Conservation (phyloP, 92 coral and sea anemone species). For the Muricea muricata region DNA sequence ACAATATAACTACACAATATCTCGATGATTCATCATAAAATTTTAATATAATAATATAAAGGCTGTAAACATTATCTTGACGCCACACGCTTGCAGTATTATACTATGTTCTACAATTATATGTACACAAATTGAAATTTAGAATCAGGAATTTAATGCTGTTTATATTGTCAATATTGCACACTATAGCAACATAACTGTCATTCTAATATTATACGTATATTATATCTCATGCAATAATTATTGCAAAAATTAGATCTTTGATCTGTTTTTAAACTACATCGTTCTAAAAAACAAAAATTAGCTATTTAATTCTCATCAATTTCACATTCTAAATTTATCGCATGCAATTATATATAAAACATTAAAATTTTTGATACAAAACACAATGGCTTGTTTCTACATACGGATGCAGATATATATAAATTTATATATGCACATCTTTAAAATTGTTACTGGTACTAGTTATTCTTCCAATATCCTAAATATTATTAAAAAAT, state of each 20-base stretch:
- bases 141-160: slow-evolving; percentile 23
- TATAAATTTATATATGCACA: not conserved
- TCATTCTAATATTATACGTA: not conserved
- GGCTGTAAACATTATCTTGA: slow-evolving; percentile 37
- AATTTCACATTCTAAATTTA: slow-evolving; percentile 29
- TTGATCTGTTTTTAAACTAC: slow-evolving; percentile 33
- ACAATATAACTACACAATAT: not conserved
- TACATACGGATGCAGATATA: not conserved
- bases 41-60: slow-evolving; percentile 37
- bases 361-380: slow-evolving; percentile 10
- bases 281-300: slow-evolving; percentile 10
- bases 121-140: slow-evolving; percentile 40
- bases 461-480: not conserved
- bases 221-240: not conserved
- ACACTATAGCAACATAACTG: slow-evolving; percentile 23
- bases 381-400: not conserved
- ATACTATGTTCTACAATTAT: slow-evolving; percentile 32
- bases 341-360: slow-evolving; percentile 18
- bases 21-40: slow-evolving; percentile 20
- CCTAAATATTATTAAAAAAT: slow-evolving; percentile 8
- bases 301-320: slow-evolving; percentile 23
- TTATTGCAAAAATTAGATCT: slow-evolving; percentile 18
- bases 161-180: slow-evolving; percentile 14
- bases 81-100: slow-evolving; percentile 30
- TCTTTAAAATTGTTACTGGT: not conserved